Conservation (phyloP, 1,140 invertebrate genomes). For the Luehdorfia chinensis region DNA sequence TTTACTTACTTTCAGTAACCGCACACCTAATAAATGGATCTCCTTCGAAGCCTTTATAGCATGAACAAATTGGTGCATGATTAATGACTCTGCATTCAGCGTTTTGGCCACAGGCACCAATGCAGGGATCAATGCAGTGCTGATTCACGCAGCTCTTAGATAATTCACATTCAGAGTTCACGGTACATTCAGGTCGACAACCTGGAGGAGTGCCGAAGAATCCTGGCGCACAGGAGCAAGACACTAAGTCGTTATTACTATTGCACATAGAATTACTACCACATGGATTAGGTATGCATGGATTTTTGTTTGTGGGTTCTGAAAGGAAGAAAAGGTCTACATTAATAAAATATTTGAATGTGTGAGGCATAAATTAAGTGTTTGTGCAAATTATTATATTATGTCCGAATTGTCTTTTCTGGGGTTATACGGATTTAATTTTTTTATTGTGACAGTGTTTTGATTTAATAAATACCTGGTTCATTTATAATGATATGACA, state of each 20-base stretch:
- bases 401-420: slow-evolving; percentile 63
- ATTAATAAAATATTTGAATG: too few relatives aligned
- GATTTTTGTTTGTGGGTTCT: slow-evolving; percentile 67
- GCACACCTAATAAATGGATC: slow-evolving; percentile 82
- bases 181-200: slow-evolving; percentile 87
- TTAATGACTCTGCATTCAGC: slow-evolving; percentile 86
- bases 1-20: slow-evolving; percentile 49
- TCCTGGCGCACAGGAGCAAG: slow-evolving; percentile 79
- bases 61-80: slow-evolving; percentile 86
- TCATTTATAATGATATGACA: slow-evolving; percentile 78
- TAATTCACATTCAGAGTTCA: slow-evolving; percentile 88
- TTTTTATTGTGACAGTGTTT: too few relatives aligned
- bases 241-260: slow-evolving; percentile 78
- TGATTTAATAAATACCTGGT: slow-evolving; percentile 48
- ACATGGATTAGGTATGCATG: slow-evolving; percentile 84
- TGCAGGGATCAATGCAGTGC: slow-evolving; percentile 83
- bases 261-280: slow-evolving; percentile 85
- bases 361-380: too few relatives aligned
- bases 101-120: slow-evolving; percentile 84
- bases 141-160: slow-evolving; percentile 87
- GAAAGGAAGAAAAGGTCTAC: slow-evolving; percentile 39
- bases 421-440: slow-evolving; percentile 44
- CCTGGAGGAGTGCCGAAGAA: slow-evolving; percentile 81
- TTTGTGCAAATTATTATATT: too few relatives aligned
- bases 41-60: slow-evolving; percentile 78